Conservation (phyloP, 2,113 vertebrate genomes). For the Lagenorhynchus albirostris region DNA sequence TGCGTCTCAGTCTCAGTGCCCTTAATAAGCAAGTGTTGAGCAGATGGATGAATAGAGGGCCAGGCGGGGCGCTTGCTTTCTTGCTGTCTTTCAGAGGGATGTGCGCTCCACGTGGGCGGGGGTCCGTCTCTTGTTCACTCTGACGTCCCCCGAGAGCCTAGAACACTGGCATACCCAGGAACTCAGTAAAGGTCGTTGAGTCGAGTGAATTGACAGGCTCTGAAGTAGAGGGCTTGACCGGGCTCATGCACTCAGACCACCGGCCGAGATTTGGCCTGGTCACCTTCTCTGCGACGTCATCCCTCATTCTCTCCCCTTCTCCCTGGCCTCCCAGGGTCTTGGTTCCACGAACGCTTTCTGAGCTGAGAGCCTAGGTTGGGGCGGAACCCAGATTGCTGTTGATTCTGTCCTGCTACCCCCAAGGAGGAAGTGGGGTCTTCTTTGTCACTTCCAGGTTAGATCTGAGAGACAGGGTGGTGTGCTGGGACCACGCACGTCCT, state of each 20-base stretch:
- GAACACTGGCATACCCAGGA: background rate
- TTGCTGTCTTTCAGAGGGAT: background rate
- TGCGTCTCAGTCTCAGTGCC: background rate
- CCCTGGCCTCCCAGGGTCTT: background rate
- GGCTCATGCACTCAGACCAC: background rate
- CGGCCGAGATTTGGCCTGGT: background rate
- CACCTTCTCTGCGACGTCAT: background rate
- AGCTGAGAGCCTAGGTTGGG: background rate
- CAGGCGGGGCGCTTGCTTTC: background rate
- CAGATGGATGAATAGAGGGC: background rate
- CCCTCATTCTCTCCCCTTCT: background rate
- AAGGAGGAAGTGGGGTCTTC: background rate
- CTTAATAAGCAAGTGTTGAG: background rate
- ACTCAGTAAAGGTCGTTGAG: background rate
- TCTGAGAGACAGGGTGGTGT: too few relatives aligned
- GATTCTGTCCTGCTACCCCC: background rate
- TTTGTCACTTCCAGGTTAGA: background rate
- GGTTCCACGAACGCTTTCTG: background rate
- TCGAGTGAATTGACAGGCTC: background rate
- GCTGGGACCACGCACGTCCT: background rate
- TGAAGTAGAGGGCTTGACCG: background rate
- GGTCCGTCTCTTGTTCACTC: background rate
- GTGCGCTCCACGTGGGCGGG: fast-evolving
- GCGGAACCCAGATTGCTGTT: background rate
- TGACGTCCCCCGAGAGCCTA: background rate